phyloP scores from a whole-genome alignment of 2,888 invertebrate genomes.

The Dinocampus coccinellae region DNA sequence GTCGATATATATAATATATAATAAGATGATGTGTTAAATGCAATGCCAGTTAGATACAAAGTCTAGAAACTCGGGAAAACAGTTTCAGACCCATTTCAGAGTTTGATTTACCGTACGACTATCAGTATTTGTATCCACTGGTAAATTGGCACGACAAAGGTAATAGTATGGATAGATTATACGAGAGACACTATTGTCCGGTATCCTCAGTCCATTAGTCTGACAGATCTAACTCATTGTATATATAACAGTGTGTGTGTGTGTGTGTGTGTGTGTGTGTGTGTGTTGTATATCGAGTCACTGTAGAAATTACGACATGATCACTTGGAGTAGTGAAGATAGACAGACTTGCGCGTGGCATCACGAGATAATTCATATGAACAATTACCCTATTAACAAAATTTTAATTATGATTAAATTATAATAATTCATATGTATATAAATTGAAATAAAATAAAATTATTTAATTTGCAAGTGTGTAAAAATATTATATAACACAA shows the following conservation, averaged over 20 bases:
- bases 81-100: too few species aligned
- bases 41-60: too few species aligned
- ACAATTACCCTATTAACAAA: too few species aligned
- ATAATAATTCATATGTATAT: too few species aligned
- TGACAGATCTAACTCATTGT: constrained; percentile 62
- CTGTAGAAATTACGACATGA: constrained; percentile 62
- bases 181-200: constrained; percentile 52
- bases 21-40: too few species aligned
- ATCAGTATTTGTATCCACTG: constrained; percentile 30
- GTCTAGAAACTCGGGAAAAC: too few species aligned
- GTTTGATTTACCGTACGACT: background rate
- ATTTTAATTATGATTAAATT: too few species aligned
- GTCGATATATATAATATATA: too few species aligned
- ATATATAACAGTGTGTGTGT: constrained; percentile 35
- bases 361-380: constrained; percentile 50
- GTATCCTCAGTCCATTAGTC: constrained; percentile 60
- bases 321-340: constrained; percentile 55
- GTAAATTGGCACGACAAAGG: constrained; percentile 20
- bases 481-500: constrained; percentile 5
- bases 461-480: constrained; percentile 32
- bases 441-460: constrained; percentile 48
- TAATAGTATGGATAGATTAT: constrained; percentile 48
- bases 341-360: constrained; percentile 50
- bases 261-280: constrained; percentile 2
- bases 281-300: constrained; percentile 56